Evolutionary conservation across 2,797 vertebrate genomes (phyloP), one percentile per base, ranked within the genome.

Genomic region (Crenuchus spilurus): DNA sequence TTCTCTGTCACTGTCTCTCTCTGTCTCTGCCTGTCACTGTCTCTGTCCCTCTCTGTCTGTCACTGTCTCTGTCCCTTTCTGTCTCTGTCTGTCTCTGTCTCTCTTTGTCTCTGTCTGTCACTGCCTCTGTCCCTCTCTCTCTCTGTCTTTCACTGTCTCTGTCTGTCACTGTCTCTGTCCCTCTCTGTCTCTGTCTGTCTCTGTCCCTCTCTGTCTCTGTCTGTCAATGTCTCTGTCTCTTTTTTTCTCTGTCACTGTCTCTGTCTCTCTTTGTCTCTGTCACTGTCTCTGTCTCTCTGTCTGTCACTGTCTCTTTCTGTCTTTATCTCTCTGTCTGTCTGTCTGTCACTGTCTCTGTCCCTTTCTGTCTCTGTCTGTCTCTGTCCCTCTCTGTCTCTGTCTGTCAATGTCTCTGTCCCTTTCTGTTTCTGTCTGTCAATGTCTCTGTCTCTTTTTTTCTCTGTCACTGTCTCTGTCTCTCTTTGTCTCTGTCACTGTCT

Each of bases 391-490:
- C 35, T 39, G 6, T 39, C 35, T 39, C 8, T 20, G 9, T 7
- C 26, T 55, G 10, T 52, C 9, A 28, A 11, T 8, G n/a, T 20
- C 13, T 7, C 26, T 55, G 10, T 52, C 9, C 30, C 26, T 8
- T 4, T 30, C 14, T 30, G 4, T 30, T 26, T 11, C 22, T 24
- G 1, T 1, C 22, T 11, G 0, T 24, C 0, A 26, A 2, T 24
- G 20, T 24, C 48, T 11, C 49, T 51, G 3, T 51, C 22, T 52
- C 9, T 28, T 24, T 28, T 5, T 52, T 18, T 49, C n/a, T 22
- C 2, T 49, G 4, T 20, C 66, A 9, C 67, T 61, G 71, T 84
- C 49, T 39, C 76, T 70, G 69, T 71, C 65, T 62, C 75, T 44
- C n/a, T n/a, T n/a, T n/a, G n/a, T n/a, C n/a, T n/a, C n/a, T n/a